Base-by-base conservation (phyloP, 2,888 invertebrate genomes). In the Plusia festucae region DNA sequence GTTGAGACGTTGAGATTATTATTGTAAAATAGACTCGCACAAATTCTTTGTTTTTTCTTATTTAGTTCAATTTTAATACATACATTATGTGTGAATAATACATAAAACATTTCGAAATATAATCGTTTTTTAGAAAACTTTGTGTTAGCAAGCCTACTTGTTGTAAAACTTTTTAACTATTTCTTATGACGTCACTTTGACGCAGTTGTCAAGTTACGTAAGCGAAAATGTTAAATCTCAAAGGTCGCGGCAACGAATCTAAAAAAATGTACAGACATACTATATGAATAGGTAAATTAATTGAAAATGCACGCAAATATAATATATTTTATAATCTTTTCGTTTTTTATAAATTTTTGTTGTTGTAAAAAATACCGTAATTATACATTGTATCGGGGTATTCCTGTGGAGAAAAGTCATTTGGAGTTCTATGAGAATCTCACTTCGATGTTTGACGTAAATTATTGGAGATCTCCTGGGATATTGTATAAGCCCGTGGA, bases 381-480 rank as follows among this genome's bases (percentile, higher is more conserved):
- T n/a, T 90, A 88, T 40, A 88, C 91, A 0, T 77, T 94, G 20
- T 91, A 73, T 30, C 82, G 93, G 52, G 90, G 83, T 0, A 80
- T 90, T 22, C 93, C 94, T 0, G 74, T 82, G 0, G 83, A 68
- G 0, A 65, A 84, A 0, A 51, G 63, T 0, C 88, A 94, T 59
- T 73, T 94, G 62, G 53, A 75, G 0, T 94, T 87, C 65, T 85
- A 91, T n/a, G 66, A 62, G 1, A 87, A 87, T 55, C 34, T 93
- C 1, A 80, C 66, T 2, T 20, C 68, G 0, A 15, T 56, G 0
- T 86, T 82, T 58, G 81, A 88, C 32, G 85, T 89, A 0, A 87
- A 89, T 44, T 91, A 81, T 63, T 94, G 94, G 94, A 88, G 86
- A 27, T 58, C 65, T 0, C 91, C 93, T 0, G 88, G 89, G 0